Evolutionary conservation across 2,797 vertebrate genomes (phyloP).

Genomic region (Macrochelys suwanniensis): DNA sequence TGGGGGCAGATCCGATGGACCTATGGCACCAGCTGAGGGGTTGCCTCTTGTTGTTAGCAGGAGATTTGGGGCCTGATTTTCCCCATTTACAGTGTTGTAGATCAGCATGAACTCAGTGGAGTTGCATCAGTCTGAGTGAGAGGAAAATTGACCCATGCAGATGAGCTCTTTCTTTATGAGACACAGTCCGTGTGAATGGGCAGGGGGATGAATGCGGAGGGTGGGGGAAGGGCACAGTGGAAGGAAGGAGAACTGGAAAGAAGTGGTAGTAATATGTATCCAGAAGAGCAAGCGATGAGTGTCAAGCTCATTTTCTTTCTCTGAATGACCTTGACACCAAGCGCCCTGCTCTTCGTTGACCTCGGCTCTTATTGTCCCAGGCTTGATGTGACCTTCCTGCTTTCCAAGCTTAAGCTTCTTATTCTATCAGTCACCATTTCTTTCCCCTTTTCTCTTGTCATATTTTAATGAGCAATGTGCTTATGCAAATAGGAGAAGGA

Average conservation of each 20-base stretch:
- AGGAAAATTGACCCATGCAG: constrained; percentile 5
- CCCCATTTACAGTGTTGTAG: not conserved
- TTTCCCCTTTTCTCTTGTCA: constrained; percentile 65
- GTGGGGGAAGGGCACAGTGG: not conserved
- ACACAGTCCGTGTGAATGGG: not conserved
- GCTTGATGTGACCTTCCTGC: constrained; percentile 60
- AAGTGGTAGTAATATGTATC: not conserved
- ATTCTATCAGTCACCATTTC: constrained; percentile 55
- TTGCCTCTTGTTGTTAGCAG: constrained; percentile 25
- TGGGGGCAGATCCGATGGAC: not conserved
- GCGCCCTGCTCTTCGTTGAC: constrained; percentile 40
- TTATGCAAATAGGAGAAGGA: constrained; percentile 77
- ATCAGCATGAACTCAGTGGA: not conserved
- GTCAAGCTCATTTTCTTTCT: constrained; percentile 50
- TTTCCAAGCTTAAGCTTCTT: constrained; percentile 62
- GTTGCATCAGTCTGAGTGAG: not conserved
- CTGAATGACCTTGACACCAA: constrained; percentile 40
- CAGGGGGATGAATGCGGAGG: not conserved
- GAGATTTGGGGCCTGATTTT: not conserved
- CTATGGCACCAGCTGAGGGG: not conserved
- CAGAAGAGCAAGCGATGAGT: constrained; percentile 6
- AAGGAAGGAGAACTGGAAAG: constrained; percentile 24
- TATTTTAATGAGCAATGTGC: constrained; percentile 71
- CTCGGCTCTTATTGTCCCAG: constrained; percentile 54
- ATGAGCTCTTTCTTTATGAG: constrained; percentile 10